Base-by-base conservation (phyloP, 2,888 invertebrate genomes). In the Tipula confusa region DNA sequence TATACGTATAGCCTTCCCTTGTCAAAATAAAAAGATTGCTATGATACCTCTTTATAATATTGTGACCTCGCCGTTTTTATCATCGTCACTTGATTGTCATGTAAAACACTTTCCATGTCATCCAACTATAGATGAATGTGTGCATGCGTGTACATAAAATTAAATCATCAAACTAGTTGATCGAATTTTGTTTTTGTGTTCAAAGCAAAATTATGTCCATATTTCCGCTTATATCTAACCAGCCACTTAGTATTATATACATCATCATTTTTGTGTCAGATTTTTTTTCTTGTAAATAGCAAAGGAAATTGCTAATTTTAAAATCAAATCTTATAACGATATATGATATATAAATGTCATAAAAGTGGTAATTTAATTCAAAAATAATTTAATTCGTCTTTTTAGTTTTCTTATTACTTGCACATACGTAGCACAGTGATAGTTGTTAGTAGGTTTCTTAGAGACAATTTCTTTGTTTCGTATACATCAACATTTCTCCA, bases 291-390 rank as follows among this genome's bases (percentile, higher is more conserved):
- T 2, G 24, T 64, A n/a, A n/a, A n/a, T n/a, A n/a, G n/a, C n/a
- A 64, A 64, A 64, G 64, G 64, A 64, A 64, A 64, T 64, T 24
- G 4, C 64, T 64, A 64, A 64, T 64, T 64, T 64, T 64, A 64
- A 64, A 64, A 64, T 64, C 64, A 64, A 64, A 64, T 18, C 24
- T 64, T 18, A 64, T 24, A 64, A 64, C 24, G 64, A 64, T 64
- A 24, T 64, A 24, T 64, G 64, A 64, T 64, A 64, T 24, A 64
- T 64, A 64, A 64, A 64, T 64, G 64, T 64, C 64, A 64, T 24
- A 24, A 64, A 64, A 64, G 64, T 64, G 64, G 64, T 64, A 64
- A 64, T 64, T 64, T 24, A 64, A 24, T 64, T 64, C 24, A 64
- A 64, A 64, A n/a, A n/a, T n/a, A n/a, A n/a, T n/a, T n/a, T n/a